Base-by-base conservation (phyloP, 2,113 vertebrate genomes). In the Scomber scombrus region DNA sequence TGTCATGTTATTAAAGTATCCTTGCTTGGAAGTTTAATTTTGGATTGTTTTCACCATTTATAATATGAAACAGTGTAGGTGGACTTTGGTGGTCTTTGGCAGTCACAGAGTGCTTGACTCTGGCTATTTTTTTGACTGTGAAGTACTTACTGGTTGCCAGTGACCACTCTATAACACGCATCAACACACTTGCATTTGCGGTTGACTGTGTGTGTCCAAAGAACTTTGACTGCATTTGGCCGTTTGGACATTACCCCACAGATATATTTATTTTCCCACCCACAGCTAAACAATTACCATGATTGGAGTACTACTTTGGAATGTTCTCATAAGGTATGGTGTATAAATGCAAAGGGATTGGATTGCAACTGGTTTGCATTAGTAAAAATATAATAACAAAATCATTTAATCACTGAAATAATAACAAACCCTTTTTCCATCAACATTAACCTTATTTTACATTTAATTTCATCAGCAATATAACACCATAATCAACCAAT, bases 121-220 rank as follows among this genome's bases (percentile, higher is more conserved):
- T 0, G 21, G 16, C 54, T 68, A 43, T 21, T 52, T 21, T 52
- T 69, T 52, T 78, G 57, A 72, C 77, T 84, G 16, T 66, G 47
- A 83, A 88, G 71, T 34, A 78, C 75, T 56, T 75, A 51, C 26
- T 71, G 40, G 64, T 80, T 78, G 49, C 78, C 54, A 85, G 61
- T 92, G 88, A 92, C 90, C 85, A 85, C 78, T 71, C 82, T 81
- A 92, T 93, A 84, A 91, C 90, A 93, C 76, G 88, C 90, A 83
- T 85, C 85, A 89, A 72, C 82, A 91, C 84, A 81, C 86, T 71
- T 80, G 78, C 50, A 88, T 90, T 92, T 92, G 78, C 84, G 63
- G 55, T 79, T 84, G 49, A 80, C 62, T 51, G 71, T 88, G 88
- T 86, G 90, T 90, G 84, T 88, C 86, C 84, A 84, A 76, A 82